Percentiles rank a stretch among this genome's conserved stretches.
Evolutionary conservation across 2,888 invertebrate genomes (phyloP).

Genomic region (Heliconius cydno): DNA sequence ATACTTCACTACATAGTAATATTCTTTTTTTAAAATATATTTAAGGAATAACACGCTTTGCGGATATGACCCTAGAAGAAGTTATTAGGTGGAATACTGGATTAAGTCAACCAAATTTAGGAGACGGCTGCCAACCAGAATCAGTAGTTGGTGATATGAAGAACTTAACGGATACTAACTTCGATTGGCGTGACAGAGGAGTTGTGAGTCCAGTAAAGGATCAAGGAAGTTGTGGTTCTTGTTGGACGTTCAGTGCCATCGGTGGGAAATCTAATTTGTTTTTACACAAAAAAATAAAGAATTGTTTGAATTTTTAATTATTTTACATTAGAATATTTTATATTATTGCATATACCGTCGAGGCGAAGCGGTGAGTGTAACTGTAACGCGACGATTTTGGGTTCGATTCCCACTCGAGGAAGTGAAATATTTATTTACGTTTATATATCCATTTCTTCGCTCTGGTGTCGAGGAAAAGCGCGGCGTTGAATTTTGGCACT

Average conservation of each 20-base stretch:
- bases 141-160: background rate
- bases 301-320: background rate
- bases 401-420: too few relatives aligned
- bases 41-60: slow-evolving; percentile 30
- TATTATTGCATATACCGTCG: too few relatives aligned
- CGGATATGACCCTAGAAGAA: slow-evolving; percentile 48
- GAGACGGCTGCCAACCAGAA: slow-evolving; percentile 35
- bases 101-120: slow-evolving; percentile 26
- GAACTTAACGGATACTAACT: slow-evolving; percentile 7
- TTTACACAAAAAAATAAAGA: background rate
- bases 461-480: too few relatives aligned
- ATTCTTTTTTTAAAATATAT: background rate
- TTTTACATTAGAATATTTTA: too few relatives aligned
- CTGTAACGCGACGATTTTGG: too few relatives aligned
- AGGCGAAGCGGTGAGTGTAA: too few relatives aligned
- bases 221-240: slow-evolving; percentile 90
- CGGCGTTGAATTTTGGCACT: too few relatives aligned
- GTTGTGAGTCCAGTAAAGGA: slow-evolving; percentile 91
- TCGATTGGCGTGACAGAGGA: slow-evolving; percentile 89
- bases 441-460: too few relatives aligned
- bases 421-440: too few relatives aligned
- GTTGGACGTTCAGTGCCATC: slow-evolving; percentile 85
- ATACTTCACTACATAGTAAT: background rate
- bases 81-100: slow-evolving; percentile 20
- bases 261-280: slow-evolving; percentile 44